Base-by-base conservation (phyloP, 2,888 invertebrate genomes). In the Drosophila monieri region DNA sequence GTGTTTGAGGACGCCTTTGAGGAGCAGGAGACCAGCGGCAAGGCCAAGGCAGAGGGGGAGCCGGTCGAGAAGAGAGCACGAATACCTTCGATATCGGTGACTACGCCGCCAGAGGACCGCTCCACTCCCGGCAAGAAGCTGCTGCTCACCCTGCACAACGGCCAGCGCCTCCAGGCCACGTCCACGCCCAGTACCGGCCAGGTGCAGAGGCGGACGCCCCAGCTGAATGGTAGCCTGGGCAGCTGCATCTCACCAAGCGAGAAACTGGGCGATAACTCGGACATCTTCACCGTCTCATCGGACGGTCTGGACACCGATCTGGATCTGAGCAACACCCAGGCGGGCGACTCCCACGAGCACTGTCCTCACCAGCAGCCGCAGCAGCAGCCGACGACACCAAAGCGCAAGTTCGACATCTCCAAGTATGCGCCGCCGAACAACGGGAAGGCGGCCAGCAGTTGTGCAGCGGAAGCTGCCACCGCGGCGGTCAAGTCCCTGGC, bases 201-300 rank as follows among this genome's bases (percentile, higher is more conserved):
- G 12, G 68, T 76, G 43, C 75, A 77, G 8, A 65, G 61, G 8
- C 53, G 67, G 14, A 65, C 77, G 1, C 90, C 88, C 14, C 87
- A 85, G 53, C 60, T 90, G 0, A 90, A 91, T 35, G 90, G 90
- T 18, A 91, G 90, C 48, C 60, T 90, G 10, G 90, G 90, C 10
- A 90, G 90, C 62, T 91, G 91, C 46, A 88, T 91, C 12, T 91
- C 91, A 39, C 90, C 91, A 0, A 91, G 90, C 58, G 91, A 91
- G 52, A 91, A 91, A 41, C 76, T 91, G 1, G 89, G 89, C 1
- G 91, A 91, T 30, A 91, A 90, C 69, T 91, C 91, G 0, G 91
- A 91, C 54, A 91, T 91, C 9, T 91, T 91, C 56, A 91, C 91
- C 0, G 91, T 91, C 2, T 91, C 91, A 3, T 91, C 91, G 0